These are phyloP conservation scores for Plagiodera versicolora DNA, from an alignment of 2,888 invertebrate genomes.

Conservation along the genomic window DNA sequence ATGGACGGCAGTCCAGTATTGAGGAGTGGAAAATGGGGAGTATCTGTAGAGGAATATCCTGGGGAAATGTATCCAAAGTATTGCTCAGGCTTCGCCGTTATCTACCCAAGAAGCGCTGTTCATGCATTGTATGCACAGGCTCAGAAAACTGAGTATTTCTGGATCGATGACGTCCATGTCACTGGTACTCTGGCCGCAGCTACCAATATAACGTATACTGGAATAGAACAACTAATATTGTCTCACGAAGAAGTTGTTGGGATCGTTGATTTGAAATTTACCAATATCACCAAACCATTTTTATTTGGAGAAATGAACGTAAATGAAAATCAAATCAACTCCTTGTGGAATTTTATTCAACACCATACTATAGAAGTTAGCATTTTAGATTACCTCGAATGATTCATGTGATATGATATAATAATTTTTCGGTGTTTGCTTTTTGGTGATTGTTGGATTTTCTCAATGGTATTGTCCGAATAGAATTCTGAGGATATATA, in stretches of 20 bases:
- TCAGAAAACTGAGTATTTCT: constrained; percentile 63
- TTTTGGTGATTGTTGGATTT: too few relatives aligned
- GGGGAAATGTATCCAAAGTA: constrained; percentile 68
- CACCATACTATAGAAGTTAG: constrained; percentile 5
- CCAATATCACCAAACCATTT: constrained; percentile 16
- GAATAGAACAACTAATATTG: constrained; percentile 16
- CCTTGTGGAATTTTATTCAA: constrained; percentile 14
- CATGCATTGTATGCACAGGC: constrained; percentile 59
- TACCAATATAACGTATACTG: constrained; percentile 13
- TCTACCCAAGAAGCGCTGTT: constrained; percentile 44
- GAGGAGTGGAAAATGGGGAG: constrained; percentile 65
- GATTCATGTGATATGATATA: too few relatives aligned
- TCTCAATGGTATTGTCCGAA: too few relatives aligned
- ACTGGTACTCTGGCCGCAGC: constrained; percentile 62
- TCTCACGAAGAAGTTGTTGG: constrained; percentile 5
- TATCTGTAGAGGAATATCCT: constrained; percentile 66
- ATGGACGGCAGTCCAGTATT: constrained; percentile 4
- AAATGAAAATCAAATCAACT: constrained; percentile 14
- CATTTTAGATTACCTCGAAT: constrained; percentile 12
- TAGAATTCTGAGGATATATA: too few relatives aligned
- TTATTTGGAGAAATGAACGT: constrained; percentile 14
- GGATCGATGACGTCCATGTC: constrained; percentile 73
- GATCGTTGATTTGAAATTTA: constrained; percentile 15
- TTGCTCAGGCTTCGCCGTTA: constrained; percentile 64
- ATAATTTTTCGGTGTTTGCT: too few relatives aligned